These are phyloP conservation scores for Barypeithes pellucidus DNA, from an alignment of 2,888 invertebrate genomes.

Conservation along the genomic window DNA sequence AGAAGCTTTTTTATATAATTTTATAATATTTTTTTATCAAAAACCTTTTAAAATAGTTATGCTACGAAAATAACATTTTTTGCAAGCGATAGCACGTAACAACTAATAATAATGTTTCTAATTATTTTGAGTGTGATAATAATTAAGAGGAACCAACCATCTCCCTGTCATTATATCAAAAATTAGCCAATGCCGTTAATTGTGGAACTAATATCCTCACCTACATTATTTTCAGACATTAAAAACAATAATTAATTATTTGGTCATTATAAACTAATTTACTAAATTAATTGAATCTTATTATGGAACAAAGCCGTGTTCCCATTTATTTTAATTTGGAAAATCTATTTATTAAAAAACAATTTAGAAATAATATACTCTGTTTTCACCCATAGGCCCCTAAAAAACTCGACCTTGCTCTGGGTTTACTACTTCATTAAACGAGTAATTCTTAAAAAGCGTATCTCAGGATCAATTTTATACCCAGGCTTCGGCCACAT, in stretches of 20 bases:
- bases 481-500: constrained; percentile 35
- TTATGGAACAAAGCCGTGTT: background rate
- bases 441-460: constrained; percentile 51
- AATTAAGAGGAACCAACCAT: too few species aligned
- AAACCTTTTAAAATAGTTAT: too few species aligned
- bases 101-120: too few species aligned
- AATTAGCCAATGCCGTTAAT: too few species aligned
- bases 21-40: too few species aligned
- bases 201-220: too few species aligned
- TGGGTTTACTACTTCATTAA: constrained; percentile 55
- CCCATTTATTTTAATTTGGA: background rate
- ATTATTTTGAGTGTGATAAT: too few species aligned
- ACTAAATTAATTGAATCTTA: background rate
- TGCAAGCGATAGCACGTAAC: too few species aligned
- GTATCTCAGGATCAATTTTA: constrained; percentile 52
- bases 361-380: constrained; percentile 2
- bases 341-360: constrained; percentile 9
- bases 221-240: background rate
- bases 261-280: background rate
- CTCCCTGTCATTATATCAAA: too few species aligned
- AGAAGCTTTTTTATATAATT: too few species aligned
- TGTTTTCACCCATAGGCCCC: constrained; percentile 24
- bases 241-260: background rate
- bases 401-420: constrained; percentile 47
- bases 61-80: too few species aligned